Percentiles rank a stretch among this genome's conserved stretches.
phyloP scores from a whole-genome alignment of 2,113 vertebrate species.

The Collichthys lucidus region DNA sequence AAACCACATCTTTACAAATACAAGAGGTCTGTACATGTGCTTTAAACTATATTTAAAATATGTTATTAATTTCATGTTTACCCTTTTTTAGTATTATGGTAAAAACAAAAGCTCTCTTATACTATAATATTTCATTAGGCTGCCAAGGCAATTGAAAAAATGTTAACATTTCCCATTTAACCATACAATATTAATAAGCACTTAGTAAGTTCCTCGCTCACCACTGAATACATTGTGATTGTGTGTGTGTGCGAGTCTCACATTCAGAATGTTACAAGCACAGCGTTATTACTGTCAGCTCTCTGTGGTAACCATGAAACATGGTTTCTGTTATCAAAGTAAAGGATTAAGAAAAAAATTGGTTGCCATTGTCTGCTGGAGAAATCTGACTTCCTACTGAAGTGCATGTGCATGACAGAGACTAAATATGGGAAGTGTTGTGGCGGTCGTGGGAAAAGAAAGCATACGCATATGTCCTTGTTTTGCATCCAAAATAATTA shows the following conservation, averaged over 20 bases:
- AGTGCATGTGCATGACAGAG: background rate
- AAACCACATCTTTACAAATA: slow-evolving; percentile 1
- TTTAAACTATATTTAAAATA: slow-evolving; percentile 38
- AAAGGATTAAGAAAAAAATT: background rate
- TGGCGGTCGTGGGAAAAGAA: background rate
- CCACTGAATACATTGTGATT: slow-evolving; percentile 46
- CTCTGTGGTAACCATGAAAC: slow-evolving; percentile 13
- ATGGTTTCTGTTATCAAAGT: background rate
- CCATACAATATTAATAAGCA: slow-evolving; percentile 83
- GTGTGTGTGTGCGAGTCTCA: slow-evolving; percentile 34
- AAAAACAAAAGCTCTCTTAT: slow-evolving; percentile 76
- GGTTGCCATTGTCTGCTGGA: background rate
- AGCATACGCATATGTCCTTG: background rate
- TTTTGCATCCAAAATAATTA: background rate
- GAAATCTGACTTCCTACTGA: background rate
- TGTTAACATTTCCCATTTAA: slow-evolving; percentile 80
- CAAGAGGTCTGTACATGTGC: background rate
- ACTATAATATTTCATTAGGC: slow-evolving; percentile 80
- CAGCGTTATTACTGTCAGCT: slow-evolving; percentile 37
- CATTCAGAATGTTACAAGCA: slow-evolving; percentile 30
- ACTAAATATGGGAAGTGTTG: background rate
- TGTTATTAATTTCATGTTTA: slow-evolving; percentile 74
- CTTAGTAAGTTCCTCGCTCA: slow-evolving; percentile 70
- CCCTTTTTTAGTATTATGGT: slow-evolving; percentile 67
- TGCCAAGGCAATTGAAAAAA: slow-evolving; percentile 75